Conservation (phyloP, 53 echinoderm and acorn worm species). For the Zoroaster sp. region DNA sequence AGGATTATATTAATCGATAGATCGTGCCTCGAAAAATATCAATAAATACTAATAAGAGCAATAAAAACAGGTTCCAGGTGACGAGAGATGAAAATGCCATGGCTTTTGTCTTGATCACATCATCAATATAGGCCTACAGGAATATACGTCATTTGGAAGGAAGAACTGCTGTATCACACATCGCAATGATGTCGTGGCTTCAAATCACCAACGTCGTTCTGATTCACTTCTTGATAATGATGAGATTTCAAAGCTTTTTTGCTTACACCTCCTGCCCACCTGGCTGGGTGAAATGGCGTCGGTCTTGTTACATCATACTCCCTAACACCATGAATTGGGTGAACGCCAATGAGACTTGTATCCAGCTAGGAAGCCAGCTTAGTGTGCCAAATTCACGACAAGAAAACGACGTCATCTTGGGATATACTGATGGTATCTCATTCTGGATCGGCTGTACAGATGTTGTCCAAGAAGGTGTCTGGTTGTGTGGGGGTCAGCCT, state of each 20-base stretch:
- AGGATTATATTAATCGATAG: too few species aligned
- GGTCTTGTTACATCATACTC: constrained; percentile 4
- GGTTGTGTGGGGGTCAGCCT: background rate
- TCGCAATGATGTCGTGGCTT: background rate
- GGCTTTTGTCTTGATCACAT: background rate
- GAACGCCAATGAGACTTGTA: background rate
- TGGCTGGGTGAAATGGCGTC: constrained; percentile 9
- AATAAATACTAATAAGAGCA: too few species aligned
- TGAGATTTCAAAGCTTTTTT: too few species aligned
- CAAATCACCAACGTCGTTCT: background rate
- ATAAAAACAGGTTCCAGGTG: background rate
- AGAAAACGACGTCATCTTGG: constrained; percentile 7
- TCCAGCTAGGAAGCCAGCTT: background rate
- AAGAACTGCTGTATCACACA: too few species aligned
- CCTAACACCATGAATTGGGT: background rate
- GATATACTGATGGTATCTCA: background rate
- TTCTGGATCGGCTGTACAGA: constrained; percentile 21
- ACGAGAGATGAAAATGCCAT: background rate
- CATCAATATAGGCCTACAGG: background rate
- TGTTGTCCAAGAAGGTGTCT: background rate
- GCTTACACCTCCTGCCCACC: background rate
- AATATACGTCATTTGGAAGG: too few species aligned
- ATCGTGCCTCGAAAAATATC: too few species aligned
- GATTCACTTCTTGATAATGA: too few species aligned
- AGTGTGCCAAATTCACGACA: background rate